Base-by-base conservation (phyloP, 2,113 vertebrate species). In the Spheniscus mendiculus region DNA sequence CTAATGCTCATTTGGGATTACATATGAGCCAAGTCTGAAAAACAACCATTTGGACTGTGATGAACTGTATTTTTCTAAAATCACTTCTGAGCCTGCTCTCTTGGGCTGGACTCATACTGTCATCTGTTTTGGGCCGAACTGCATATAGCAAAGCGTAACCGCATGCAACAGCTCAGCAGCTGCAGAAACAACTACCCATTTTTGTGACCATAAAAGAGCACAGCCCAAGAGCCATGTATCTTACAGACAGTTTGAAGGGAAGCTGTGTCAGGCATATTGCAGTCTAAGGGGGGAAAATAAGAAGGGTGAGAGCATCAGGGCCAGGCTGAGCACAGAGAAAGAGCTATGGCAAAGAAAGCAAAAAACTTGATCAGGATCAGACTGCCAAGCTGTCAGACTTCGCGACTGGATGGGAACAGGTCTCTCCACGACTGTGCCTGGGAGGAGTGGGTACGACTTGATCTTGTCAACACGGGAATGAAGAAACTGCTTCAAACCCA, bases 31-130 rank as follows among this genome's bases (percentile, higher is more conserved):
- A 83, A 80, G 58, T 26, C 71, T 94, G 86, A 93, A 94, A 94
- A 96, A 93, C 85, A 97, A 81, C 86, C 62, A 23, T 16, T 91
- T 95, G 83, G 86, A 36, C 65, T 15, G 61, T 12, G 83, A 87
- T 52, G 77, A 93, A 81, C 44, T 86, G 52, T 63, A 16, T 34
- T 84, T 70, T 73, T 32, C 52, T 59, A 77, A 87, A 65, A 72
- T 89, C 67, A n/a, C 86, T 81, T 34, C 69, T 40, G 59, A 92
- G 47, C 69, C 66, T 69, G 3, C 80, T 82, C 83, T 71, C 55
- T 63, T 44, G 93, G 92, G 88, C 90, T 84, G 90, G 67, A 36
- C 58, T 58, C 70, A 14, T 9, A 5, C 16, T 19, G 77, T 76
- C 93, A 73, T 66, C 50, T 92, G 92, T 7, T 89, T 40, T 85